Conservation (phyloP, 2,113 vertebrate genomes). For the Peromyscus polionotus region DNA sequence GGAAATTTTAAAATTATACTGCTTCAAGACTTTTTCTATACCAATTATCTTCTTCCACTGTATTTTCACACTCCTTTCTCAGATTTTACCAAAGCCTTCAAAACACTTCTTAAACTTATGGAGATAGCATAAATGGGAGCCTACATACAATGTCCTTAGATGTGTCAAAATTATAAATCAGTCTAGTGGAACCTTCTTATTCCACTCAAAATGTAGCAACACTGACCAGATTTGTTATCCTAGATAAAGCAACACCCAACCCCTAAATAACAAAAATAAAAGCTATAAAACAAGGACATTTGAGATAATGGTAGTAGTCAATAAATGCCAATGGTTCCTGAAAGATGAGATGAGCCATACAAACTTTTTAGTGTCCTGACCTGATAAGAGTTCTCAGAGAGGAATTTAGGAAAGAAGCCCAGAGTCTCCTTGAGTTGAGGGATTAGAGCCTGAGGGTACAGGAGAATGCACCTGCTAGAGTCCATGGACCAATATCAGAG, state of each 20-base stretch:
- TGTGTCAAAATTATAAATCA: conserved; percentile 1
- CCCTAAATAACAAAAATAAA: not conserved
- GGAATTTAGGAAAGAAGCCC: not conserved
- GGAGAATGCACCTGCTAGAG: not conserved
- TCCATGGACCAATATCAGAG: not conserved
- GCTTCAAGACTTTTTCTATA: not conserved
- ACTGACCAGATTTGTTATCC: not conserved
- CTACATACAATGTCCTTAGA: not conserved
- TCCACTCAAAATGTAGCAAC: not conserved
- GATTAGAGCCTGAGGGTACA: not conserved
- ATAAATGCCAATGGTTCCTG: not conserved
- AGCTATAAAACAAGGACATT: not conserved
- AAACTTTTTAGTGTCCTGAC: not conserved
- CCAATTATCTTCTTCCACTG: not conserved
- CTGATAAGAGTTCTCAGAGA: not conserved
- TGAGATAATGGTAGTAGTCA: not conserved
- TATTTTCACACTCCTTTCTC: not conserved
- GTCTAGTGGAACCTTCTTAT: not conserved
- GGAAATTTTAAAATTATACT: not conserved
- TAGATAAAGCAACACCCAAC: not conserved
- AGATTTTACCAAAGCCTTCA: not conserved
- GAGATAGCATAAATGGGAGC: not conserved
- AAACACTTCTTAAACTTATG: not conserved
- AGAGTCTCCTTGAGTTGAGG: not conserved
- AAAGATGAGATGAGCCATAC: not conserved